Percentiles rank a stretch among this genome's conserved stretches.
These are phyloP conservation scores for Bucco capensis DNA, from an alignment of 2,113 vertebrate species.

Conservation along the genomic window DNA sequence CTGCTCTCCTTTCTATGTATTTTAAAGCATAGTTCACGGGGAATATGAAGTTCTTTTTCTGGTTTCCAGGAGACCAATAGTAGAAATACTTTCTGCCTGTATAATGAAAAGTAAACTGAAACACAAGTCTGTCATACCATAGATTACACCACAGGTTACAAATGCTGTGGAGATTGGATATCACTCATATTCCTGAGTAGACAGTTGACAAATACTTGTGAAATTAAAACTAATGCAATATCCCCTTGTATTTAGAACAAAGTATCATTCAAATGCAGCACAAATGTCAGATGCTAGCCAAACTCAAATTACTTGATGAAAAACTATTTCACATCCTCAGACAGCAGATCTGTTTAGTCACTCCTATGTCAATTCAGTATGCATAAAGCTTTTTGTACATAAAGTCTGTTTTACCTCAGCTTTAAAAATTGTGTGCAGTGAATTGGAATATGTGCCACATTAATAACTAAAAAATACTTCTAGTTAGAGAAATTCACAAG, in stretches of 20 bases:
- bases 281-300: background rate
- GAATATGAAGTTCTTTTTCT: background rate
- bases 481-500: background rate
- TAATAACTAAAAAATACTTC: background rate
- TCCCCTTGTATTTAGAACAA: background rate
- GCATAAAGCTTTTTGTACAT: background rate
- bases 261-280: background rate
- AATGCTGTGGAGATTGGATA: background rate
- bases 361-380: background rate
- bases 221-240: background rate
- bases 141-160: background rate
- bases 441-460: background rate
- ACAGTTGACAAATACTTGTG: background rate
- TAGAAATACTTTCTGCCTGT: background rate
- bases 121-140: background rate
- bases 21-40: background rate
- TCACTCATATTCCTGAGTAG: background rate
- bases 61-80: background rate
- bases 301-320: background rate
- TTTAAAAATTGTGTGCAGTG: background rate
- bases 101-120: background rate
- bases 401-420: background rate
- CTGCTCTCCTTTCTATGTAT: background rate
- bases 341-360: background rate
- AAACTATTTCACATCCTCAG: background rate